Evolutionary conservation across 1,140 invertebrate species (phyloP), one percentile per base, ranked within the genome.

Genomic region (Diabrotica undecimpunctata): DNA sequence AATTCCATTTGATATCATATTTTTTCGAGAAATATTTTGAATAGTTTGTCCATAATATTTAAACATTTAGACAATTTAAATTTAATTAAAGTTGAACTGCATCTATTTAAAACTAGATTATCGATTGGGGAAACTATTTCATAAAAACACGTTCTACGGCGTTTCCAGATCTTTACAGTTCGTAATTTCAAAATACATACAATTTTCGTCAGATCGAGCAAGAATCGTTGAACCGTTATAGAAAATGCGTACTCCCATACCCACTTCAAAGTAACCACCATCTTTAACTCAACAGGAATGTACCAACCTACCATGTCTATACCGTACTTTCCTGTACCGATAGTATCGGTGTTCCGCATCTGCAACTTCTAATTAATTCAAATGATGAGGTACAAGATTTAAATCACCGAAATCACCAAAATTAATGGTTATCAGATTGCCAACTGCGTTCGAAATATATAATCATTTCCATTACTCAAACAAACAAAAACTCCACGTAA

Each of bases 361-460:
- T 46, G 41, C 41, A 46, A 46, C 41, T 46, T n/a, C 41, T 46
- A 46, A 46, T 46, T 46, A 46, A 46, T 46, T 46, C 41, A 46
- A 46, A 46, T 46, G 41, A 46, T 46, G 41, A 46, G 41, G 41
- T 46, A 46, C 41, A 46, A 46, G 41, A 46, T 46, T 46, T n/a
- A 46, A 46, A 46, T 46, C 41, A 46, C 41, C 41, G 41, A 46
- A 46, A 46, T 46, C 41, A 46, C 41, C 41, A 46, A 46, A 46
- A 46, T 46, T 46, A 46, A 46, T 46, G 41, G 41, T 46, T 46
- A 46, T 46, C 41, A 46, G 41, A 46, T 46, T 46, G 41, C 41
- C 41, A 46, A 46, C 41, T 46, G 41, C n/a, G 41, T n/a, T 46
- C 41, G 41, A 46, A 46, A 46, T 46, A n/a, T 46, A 46, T 46